Evolutionary conservation across 1,140 invertebrate genomes (phyloP).

Genomic region (Drosophila orosa): DNA sequence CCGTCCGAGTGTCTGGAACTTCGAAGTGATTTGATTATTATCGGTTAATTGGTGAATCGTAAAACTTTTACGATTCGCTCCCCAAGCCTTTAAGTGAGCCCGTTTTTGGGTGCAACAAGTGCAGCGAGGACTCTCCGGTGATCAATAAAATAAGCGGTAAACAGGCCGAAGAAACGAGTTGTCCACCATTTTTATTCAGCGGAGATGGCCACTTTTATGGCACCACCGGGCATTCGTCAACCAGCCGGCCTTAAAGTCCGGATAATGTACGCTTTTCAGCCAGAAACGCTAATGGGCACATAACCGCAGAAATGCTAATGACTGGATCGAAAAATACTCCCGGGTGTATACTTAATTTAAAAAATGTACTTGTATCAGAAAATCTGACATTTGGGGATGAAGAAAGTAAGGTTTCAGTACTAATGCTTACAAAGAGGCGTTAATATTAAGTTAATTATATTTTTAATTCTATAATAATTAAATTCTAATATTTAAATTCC

Average conservation of each 20-base stretch:
- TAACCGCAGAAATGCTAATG: slow-evolving; percentile 8
- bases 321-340: neutral
- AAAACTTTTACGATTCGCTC: slow-evolving; percentile 74
- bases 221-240: slow-evolving; percentile 37
- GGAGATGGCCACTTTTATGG: slow-evolving; percentile 33
- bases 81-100: slow-evolving; percentile 39
- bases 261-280: slow-evolving; percentile 30
- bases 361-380: neutral
- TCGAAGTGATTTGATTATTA: slow-evolving; percentile 81
- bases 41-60: slow-evolving; percentile 81
- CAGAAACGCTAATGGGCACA: slow-evolving; percentile 28
- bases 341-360: slow-evolving; percentile 14
- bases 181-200: slow-evolving; percentile 32
- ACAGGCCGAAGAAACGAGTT: slow-evolving; percentile 2
- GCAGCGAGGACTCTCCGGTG: slow-evolving; percentile 37
- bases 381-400: neutral
- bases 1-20: slow-evolving; percentile 42
- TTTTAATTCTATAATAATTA: no score
- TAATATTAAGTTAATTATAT: neutral
- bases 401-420: neutral
- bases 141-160: slow-evolving; percentile 42
- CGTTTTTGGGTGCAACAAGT: slow-evolving; percentile 54
- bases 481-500: neutral
- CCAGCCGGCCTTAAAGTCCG: neutral
- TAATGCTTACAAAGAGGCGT: no score